Evolutionary conservation across 2,113 vertebrate species (phyloP), one percentile per base, ranked within the genome.

Genomic region (Oreochromis niloticus): DNA sequence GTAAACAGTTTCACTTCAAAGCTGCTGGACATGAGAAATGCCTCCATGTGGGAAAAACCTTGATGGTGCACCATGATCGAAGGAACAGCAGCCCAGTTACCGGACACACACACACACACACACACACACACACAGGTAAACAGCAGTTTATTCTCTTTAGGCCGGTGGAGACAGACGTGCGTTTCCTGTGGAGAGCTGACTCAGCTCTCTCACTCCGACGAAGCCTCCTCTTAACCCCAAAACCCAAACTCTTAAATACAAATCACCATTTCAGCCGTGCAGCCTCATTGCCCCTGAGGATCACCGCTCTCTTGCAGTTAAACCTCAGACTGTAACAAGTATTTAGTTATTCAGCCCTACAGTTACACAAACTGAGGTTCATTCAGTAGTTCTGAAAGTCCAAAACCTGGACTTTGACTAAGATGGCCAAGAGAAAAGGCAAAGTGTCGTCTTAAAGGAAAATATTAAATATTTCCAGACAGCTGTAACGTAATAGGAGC

Each of bases 161-260:
- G 63, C 85, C 17, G 10, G 4, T 16, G 66, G 41, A 85, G 52
- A 30, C 83, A 71, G 89, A 83, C 63, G 4, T 32, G 78, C 36
- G 8, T 80, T 88, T 90, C 83, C 89, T 85, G 86, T 61, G 80
- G 4, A 80, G 81, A 41, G 88, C 82, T 85, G 88, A 90, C 78
- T 89, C 88, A 87, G 85, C 84, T 13, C 50, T 41, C 32, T 41
- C 24, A 7, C 46, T 59, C 81, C 0, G 3, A 81, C 2, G 54
- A 10, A 56, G n/a, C 16, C 56, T 43, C 30, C 39, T 87, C 88
- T 87, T 41, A 52, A 5, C 56, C 41, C 41, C 39, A 9, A 22
- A 66, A 19, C 3, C 14, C 73, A 27, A 48, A 54, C 73, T 82
- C 36, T 32, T 0, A 52, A 81, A 66, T 24, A 17, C 48, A 81